These are phyloP conservation scores for Rhipidura dahli DNA, from an alignment of 2,113 vertebrate species.

Conservation along the genomic window DNA sequence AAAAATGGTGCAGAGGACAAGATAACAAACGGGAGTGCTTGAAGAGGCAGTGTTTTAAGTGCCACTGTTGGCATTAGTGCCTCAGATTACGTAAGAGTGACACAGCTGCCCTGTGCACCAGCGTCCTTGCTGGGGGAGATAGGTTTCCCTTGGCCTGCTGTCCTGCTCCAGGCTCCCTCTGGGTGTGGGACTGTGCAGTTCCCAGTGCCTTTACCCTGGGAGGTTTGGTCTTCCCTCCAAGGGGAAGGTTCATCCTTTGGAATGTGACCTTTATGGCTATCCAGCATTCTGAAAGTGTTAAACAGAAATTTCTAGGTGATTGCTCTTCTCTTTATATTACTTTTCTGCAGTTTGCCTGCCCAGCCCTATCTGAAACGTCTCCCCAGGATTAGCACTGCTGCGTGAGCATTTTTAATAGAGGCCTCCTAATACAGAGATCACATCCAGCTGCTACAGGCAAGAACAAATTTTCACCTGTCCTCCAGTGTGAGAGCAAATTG, in stretches of 20 bases:
- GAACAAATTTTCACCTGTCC: constrained; percentile 44
- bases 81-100: neutral
- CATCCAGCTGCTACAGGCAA: constrained; percentile 28
- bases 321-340: neutral
- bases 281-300: neutral
- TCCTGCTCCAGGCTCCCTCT: neutral
- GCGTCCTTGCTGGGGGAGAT: neutral
- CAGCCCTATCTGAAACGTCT: neutral
- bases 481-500: constrained; percentile 7
- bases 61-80: neutral
- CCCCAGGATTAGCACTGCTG: neutral
- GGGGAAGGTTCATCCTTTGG: neutral
- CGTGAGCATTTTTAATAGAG: neutral
- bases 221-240: neutral
- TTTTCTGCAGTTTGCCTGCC: neutral
- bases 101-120: rapidly evolving
- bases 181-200: neutral
- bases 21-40: neutral
- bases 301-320: neutral
- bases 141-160: neutral
- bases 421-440: neutral
- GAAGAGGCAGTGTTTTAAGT: neutral
- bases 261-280: neutral
- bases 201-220: neutral
- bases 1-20: neutral